Evolutionary conservation across 2,113 vertebrate genomes (phyloP).

Genomic region (Ginglymostoma cirratum): DNA sequence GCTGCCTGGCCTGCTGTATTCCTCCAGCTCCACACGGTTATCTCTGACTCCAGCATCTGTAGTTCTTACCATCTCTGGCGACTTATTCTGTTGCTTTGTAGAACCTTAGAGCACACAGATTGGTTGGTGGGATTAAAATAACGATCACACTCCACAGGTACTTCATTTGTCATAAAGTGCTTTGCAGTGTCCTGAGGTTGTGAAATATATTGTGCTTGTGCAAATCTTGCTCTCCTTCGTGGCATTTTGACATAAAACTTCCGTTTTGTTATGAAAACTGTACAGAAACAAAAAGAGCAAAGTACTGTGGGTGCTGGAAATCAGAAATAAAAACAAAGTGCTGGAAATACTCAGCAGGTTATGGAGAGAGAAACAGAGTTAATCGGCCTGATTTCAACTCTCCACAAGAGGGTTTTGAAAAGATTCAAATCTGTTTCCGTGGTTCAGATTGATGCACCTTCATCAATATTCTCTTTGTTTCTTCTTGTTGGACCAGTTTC

Average conservation of each 20-base stretch:
- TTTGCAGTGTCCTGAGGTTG: neutral
- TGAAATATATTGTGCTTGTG: neutral
- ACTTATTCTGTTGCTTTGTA: neutral
- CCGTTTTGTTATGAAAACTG: neutral
- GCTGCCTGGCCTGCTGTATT: too few species aligned
- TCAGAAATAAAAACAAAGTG: neutral
- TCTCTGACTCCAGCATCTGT: too few species aligned
- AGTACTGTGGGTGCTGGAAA: too few species aligned
- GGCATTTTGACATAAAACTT: neutral
- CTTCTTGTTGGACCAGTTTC: neutral
- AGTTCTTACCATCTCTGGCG: neutral
- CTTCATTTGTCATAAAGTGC: neutral
- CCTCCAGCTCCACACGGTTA: too few species aligned
- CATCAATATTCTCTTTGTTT: too few species aligned
- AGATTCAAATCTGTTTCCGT: neutral
- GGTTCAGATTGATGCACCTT: too few species aligned
- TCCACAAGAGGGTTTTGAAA: neutral
- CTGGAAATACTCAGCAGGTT: neutral
- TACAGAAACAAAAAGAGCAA: neutral
- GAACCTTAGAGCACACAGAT: neutral
- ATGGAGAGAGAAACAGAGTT: neutral
- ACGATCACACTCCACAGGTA: neutral
- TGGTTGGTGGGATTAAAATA: neutral
- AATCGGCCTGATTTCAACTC: neutral
- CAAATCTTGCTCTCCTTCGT: neutral